Conservation (phyloP, 2,888 invertebrate genomes). For the Melikaiella ostensackeni region DNA sequence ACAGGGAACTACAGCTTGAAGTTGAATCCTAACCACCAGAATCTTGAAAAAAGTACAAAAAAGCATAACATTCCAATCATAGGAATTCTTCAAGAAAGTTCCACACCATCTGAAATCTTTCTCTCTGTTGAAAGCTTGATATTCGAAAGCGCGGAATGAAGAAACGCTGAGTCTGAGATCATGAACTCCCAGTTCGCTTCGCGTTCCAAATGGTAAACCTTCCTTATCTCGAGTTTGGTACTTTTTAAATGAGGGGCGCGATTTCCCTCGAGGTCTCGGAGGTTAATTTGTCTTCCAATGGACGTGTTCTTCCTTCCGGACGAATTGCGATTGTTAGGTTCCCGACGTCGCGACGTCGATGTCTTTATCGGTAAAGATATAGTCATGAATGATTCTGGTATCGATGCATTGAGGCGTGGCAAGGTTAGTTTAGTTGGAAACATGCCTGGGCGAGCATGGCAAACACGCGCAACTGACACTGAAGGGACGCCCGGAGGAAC, state of each 20-base stretch:
- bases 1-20: too few relatives aligned
- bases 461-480: conserved; percentile 75
- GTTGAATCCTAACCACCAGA: too few relatives aligned
- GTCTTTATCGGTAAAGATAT: conserved; percentile 23
- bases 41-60: too few relatives aligned
- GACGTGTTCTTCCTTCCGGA: conserved; percentile 1
- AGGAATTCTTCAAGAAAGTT: too few relatives aligned
- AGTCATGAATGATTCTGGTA: conserved; percentile 52
- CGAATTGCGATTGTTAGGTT: neutral
- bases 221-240: neutral
- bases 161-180: neutral
- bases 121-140: neutral
- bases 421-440: conserved; percentile 75
- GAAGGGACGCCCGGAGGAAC: conserved; percentile 64
- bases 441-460: conserved; percentile 73
- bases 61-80: too few relatives aligned
- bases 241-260: neutral
- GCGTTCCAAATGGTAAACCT: neutral
- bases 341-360: neutral
- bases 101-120: neutral
- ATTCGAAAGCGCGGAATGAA: neutral
- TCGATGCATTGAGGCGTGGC: conserved; percentile 72
- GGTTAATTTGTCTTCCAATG: neutral
- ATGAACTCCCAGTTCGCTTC: neutral
- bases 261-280: neutral